Evolutionary conservation across 2,888 invertebrate species (phyloP), one percentile per base, ranked within the genome.

Genomic region (Pardosa pseudoannulata): DNA sequence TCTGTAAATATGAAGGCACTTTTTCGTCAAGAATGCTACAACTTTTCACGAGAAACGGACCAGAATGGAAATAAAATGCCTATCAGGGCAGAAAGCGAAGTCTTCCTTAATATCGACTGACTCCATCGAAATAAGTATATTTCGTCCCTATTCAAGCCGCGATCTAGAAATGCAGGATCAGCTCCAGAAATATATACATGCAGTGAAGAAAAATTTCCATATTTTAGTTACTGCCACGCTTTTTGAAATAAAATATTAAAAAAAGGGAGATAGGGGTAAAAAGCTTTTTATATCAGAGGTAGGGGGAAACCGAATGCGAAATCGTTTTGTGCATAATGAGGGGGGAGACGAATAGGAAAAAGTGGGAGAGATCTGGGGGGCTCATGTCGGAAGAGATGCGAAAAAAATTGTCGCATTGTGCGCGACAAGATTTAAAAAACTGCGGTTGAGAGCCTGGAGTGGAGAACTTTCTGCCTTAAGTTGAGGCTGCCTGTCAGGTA

Each of bases 141-240:
- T 80, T 68, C 56, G 74, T 74, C 39, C 70, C 62, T 68, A 56
- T 75, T 70, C 81, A 46, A 62, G 29, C 23, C 11, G 13, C 27
- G 29, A 27, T 39, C 75, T 32, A 74, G 41, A 81, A 82, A 82
- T 70, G 70, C 75, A 39, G 68, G 75, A 70, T 82, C 81, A 82
- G 70, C 70, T 46, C 31, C 27, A 6, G 73, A 41, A 74, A 70
- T 29, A 64, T 41, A 64, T 68, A 68, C 73, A 50, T 73, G 72
- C 16, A 50, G 36, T 65, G 50, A 68, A 41, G 70, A 41, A 32
- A 75, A 82, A 82, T 82, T 82, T 81, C 80, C 81, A 82, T 82
- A 82, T 82, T 82, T 82, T 82, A 82, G 81, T 64, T 70, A 70
- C 70, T 31, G 46, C 81, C 73, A 82, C 81, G 67, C 75, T 75